These are phyloP conservation scores for Notothenia rossii DNA, from an alignment of 2,113 vertebrate genomes.

Conservation along the genomic window DNA sequence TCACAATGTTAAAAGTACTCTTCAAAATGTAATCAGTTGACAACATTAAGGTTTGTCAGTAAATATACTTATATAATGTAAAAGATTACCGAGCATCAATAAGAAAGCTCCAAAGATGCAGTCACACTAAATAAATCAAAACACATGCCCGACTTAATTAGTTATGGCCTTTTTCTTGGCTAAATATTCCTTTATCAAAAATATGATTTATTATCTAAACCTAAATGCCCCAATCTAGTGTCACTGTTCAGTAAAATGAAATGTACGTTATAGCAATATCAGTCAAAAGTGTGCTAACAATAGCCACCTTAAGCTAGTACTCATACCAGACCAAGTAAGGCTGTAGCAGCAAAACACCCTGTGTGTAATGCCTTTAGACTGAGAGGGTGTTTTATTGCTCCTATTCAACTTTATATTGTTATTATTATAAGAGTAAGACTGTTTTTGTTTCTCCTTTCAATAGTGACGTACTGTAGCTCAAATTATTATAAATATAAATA, in stretches of 20 bases:
- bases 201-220: too few relatives aligned
- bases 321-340: conserved; percentile 32
- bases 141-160: not conserved
- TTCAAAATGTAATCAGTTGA: not conserved
- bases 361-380: not conserved
- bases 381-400: not conserved
- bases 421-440: not conserved
- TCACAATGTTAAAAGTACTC: not conserved
- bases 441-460: not conserved
- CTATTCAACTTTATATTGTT: not conserved
- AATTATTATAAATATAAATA: too few relatives aligned
- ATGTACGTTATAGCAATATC: not conserved
- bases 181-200: too few relatives aligned
- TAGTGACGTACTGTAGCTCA: not conserved
- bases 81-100: too few relatives aligned
- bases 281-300: not conserved
- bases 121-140: not conserved
- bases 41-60: too few relatives aligned
- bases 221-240: too few relatives aligned
- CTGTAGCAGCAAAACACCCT: not conserved
- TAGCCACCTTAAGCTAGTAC: not conserved
- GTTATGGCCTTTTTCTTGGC: too few relatives aligned
- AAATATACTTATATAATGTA: too few relatives aligned
- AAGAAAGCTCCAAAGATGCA: not conserved
- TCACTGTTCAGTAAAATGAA: not conserved